Evolutionary conservation across 2,797 vertebrate genomes (phyloP), one percentile per base, ranked within the genome.

Genomic region (Lepus oiostolus): DNA sequence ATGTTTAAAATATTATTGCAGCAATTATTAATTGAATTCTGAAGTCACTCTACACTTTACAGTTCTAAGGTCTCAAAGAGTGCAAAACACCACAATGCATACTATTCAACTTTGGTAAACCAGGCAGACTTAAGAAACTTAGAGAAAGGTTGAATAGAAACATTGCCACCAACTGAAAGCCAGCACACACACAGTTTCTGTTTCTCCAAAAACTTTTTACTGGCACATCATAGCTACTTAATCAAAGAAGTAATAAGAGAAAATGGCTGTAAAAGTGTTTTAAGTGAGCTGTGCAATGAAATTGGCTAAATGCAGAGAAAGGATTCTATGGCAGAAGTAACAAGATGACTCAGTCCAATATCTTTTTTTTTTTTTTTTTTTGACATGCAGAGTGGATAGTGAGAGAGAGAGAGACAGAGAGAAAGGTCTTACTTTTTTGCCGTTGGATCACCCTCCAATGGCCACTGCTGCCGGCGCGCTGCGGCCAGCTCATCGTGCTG

Each of bases 351-450:
- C 35, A 35, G 42, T 7, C 42, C 63, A 93, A 50, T 0, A 79
- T 60, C 89, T 68, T 91, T 94, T 85, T 0, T 90, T 85, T 93
- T 93, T 94, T 88, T 35, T 35, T 35, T 35, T 35, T 4, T 35
- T 35, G 35, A 35, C 35, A 35, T 35, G 35, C 35, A 35, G 35
- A 35, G 35, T 35, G 35, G 35, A 35, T 35, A 35, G 35, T 35
- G 35, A 35, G 35, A 35, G 35, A 35, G 35, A 35, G 35, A 35
- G 35, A 35, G 35, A 35, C 35, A 35, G 35, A 35, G 35, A 35
- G 4, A 35, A 35, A 35, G 35, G 35, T 35, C 35, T 35, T 35
- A 32, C 35, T 2, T 35, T 35, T 35, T 35, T 35, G 35, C 35
- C 4, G 1, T 35, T 35, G 35, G 35, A 3, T 35, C 35, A 35